Base-by-base conservation (phyloP, 1,140 invertebrate genomes). In the Tetramorium alpestre region DNA sequence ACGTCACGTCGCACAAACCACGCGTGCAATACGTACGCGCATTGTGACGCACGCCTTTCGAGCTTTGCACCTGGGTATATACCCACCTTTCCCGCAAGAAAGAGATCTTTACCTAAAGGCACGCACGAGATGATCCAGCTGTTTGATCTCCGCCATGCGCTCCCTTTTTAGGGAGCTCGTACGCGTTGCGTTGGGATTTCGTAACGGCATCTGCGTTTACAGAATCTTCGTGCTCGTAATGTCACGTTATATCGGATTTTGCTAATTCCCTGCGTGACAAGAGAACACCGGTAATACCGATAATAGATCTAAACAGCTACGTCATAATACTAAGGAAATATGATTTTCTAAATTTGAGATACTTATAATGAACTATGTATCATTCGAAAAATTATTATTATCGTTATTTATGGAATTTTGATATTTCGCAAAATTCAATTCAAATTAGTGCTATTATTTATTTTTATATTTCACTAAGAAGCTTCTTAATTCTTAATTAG, bases 101-200 rank as follows among this genome's bases (percentile, higher is more conserved):
- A 94, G 93, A 92, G 94, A 94, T 94, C 92, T 92, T 94, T 90
- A 87, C 91, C 90, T 87, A 92, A 91, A 94, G 93, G 93, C 92
- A 89, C 91, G 94, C 94, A 94, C 94, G 94, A 94, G 93, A 94
- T 94, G 93, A 94, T 95, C 94, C 95, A 95, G 95, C 94, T 95
- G 94, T 95, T 95, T 94, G 94, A 95, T 95, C 93, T 92, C 91
- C 88, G 92, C 93, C 93, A 94, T 94, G 91, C 91, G 88, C 84
- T 88, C 90, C 86, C 93, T 93, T 93, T 93, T 94, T 92, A 93
- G 91, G 70, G 41, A 80, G 56, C 78, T 70, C 64, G 84, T 49
- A 69, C 18, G 62, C 41, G 58, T 44, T 70, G 7, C 41, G 62
- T 87, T 25, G 47, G 73, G 87, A 80, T 82, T 85, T 49, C 86